Evolutionary conservation across 2,797 vertebrate genomes (phyloP).

Genomic region (Notolabrus celidotus): DNA sequence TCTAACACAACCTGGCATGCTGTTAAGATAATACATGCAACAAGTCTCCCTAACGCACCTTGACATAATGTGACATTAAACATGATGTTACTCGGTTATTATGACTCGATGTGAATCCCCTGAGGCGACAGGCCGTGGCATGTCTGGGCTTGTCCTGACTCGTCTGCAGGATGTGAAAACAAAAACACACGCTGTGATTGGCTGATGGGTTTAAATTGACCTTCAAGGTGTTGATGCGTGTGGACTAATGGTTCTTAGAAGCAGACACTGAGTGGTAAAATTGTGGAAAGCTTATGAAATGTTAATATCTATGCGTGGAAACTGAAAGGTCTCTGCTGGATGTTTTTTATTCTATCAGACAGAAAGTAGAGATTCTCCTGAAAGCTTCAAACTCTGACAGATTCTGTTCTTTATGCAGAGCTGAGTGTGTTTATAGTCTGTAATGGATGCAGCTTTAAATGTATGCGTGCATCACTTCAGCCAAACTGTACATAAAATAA

Average conservation of each 20-base stretch:
- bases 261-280: neutral
- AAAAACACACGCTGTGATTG: slow-evolving; percentile 5
- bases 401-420: slow-evolving; percentile 2
- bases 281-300: neutral
- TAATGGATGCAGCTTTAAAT: slow-evolving; percentile 2
- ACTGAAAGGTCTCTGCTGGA: neutral
- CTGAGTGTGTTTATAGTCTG: neutral
- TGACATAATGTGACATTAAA: neutral
- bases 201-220: neutral
- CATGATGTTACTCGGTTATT: too few species aligned
- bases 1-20: neutral
- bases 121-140: neutral
- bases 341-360: neutral
- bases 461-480: neutral
- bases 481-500: slow-evolving; percentile 2
- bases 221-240: neutral
- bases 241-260: neutral
- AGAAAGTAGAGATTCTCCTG: neutral
- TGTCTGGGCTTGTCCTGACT: slow-evolving; percentile 41
- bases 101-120: neutral
- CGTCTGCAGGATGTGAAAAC: slow-evolving; percentile 31
- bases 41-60: neutral
- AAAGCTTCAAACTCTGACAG: slow-evolving; percentile 13
- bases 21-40: neutral
- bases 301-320: neutral